Base-by-base conservation (phyloP, 2,113 vertebrate genomes). In the Sylvilagus bachmani region DNA sequence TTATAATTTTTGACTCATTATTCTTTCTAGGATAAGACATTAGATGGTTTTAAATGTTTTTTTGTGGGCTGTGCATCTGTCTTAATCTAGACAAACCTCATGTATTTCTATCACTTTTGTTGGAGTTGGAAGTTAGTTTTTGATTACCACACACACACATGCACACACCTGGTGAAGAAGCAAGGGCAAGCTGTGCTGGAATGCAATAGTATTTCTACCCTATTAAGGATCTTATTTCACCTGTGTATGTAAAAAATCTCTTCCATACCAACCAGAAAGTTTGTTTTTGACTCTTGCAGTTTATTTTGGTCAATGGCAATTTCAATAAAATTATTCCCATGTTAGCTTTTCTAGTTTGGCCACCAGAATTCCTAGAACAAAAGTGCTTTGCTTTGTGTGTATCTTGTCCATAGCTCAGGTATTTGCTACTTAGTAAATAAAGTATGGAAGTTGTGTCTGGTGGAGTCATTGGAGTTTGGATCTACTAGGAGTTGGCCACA, bases 351-450 rank as follows among this genome's bases (percentile, higher is more conserved):
- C 55, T 79, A 86, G 51, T 80, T 36, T 62, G 80, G 85, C 80
- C 80, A 66, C 44, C 58, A 90, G n/a, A 91, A 61, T 96, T 95
- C 78, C 58, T 64, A 69, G 33, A 89, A 74, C 64, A 82, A 36
- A 81, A 85, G n/a, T 55, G 33, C 62, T 94, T 58, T 91, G 53
- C 2, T 89, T 71, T 93, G 71, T 61, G 71, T 61, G 25, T 81
- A 6, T 83, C 79, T 71, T 64, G n/a, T 66, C 66, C 64, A 12
- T 66, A 62, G 49, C 53, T 82, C 36, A 33, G 71, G 61, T 86
- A 89, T 64, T 44, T 70, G 24, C n/a, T 86, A 38, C 55, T 86
- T 93, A n/a, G 16, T 86, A 81, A 93, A 81, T 21, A 25, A 82
- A 33, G 64, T 75, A 13, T 80, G 25, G 22, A 90, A 55, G 29